A percentile compares a stretch with the other conserved stretches of the same genome.
These are phyloP conservation scores for Numenius phaeopus DNA, from an alignment of 2,797 vertebrate genomes.

Conservation along the genomic window DNA sequence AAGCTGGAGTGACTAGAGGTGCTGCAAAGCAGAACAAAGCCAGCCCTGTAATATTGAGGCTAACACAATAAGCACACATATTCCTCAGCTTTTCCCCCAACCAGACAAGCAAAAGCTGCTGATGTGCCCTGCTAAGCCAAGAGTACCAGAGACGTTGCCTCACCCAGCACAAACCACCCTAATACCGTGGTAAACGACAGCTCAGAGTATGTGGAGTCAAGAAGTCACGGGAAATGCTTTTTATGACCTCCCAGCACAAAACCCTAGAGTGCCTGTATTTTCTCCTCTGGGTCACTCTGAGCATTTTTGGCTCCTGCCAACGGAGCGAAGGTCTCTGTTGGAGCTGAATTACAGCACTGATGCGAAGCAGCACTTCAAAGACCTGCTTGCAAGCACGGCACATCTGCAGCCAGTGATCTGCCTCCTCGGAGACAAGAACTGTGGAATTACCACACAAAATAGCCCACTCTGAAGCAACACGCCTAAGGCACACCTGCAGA, in stretches of 20 bases:
- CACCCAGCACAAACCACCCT: neutral
- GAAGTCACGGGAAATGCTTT: neutral
- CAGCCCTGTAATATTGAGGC: neutral
- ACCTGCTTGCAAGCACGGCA: neutral
- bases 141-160: neutral
- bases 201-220: neutral
- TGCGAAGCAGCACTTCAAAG: neutral
- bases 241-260: neutral
- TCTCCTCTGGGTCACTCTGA: neutral
- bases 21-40: neutral
- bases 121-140: neutral
- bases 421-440: neutral
- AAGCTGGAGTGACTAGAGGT: neutral
- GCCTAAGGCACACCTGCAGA: neutral
- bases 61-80: neutral
- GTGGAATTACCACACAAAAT: neutral
- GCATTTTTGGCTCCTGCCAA: neutral
- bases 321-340: neutral
- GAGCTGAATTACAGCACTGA: neutral
- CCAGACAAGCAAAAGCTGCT: neutral
- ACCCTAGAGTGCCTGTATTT: neutral
- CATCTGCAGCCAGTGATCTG: rapidly evolving
- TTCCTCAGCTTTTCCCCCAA: neutral
- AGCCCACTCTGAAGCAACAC: neutral
- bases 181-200: neutral